Base-by-base conservation (phyloP, 2,888 invertebrate genomes). In the Chironomus tentans region DNA sequence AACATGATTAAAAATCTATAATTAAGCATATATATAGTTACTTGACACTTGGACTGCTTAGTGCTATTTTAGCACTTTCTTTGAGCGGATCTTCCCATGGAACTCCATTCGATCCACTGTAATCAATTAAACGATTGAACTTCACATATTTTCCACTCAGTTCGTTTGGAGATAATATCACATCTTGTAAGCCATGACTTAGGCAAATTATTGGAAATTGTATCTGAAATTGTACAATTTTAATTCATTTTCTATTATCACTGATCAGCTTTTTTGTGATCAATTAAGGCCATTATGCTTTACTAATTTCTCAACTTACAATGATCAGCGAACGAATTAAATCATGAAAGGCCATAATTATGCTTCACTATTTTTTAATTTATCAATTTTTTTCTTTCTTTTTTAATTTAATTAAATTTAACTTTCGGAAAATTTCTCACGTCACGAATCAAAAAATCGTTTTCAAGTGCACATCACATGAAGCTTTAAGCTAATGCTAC, bases 71-170 rank as follows among this genome's bases (percentile, higher is more conserved):
- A 5, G 88, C 87, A 78, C 91, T 89, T 82, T 91, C 90, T 77
- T 89, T 86, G 48, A 91, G 82, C 2, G 90, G 90, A 77, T 87
- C 87, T 81, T 90, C 90, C 91, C 91, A 91, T 79, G 87, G 85
- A 4, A 80, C 79, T 74, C 77, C n/a, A 13, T 46, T 73, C 4
- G 68, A n/a, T n/a, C n/a, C 56, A 56, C n/a, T n/a, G n/a, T n/a
- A 18, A 65, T 70, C 48, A 56, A 48, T 50, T n/a, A 56, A 13
- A 15, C 71, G 38, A 68, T 68, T 68, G 46, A 70, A 70, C 4
- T 18, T 46, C 7, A 70, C 70, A 47, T 70, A 70, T 70, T 70
- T 70, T 46, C 70, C 70, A 21, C 48, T 21, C 18, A 70, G 22
- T 18, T 38, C 46, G 7, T 47, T 38, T 21, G 70, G 70, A 7